phyloP scores from a whole-genome alignment of 64 coral and sea anemone genomes.

The Catalaphyllia jardinei region DNA sequence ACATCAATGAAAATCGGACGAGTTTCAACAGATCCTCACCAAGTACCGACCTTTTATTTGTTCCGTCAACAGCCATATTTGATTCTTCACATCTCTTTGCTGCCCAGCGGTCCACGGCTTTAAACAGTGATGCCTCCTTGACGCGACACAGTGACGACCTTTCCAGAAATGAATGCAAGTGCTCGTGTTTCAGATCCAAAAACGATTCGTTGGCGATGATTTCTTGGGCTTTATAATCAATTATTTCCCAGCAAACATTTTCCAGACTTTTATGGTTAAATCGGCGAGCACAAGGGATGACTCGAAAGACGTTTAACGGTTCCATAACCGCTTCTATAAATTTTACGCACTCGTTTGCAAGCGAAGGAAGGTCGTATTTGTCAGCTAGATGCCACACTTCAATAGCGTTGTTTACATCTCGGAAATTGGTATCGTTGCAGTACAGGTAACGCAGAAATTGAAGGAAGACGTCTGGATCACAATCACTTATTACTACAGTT shows the following conservation, averaged over 20 bases:
- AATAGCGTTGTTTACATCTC: not conserved
- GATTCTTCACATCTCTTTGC: not conserved
- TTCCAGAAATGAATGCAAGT: not conserved
- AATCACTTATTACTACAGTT: not conserved
- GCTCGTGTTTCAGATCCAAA: not conserved
- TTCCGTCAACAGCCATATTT: not conserved
- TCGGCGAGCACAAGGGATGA: not conserved
- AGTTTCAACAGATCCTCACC: not conserved
- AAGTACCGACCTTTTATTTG: not conserved
- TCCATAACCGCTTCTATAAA: not conserved
- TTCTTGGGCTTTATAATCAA: conserved; percentile 1
- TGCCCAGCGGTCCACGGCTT: conserved; percentile 3
- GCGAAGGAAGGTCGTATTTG: conserved; percentile 9
- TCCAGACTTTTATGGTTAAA: not conserved
- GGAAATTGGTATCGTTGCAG: not conserved
- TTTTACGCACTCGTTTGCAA: not conserved
- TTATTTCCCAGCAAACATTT: not conserved
- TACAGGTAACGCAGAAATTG: conserved; percentile 44
- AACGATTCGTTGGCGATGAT: not conserved
- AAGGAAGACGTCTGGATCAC: conserved; percentile 1
- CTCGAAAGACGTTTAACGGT: not conserved
- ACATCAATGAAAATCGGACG: not conserved
- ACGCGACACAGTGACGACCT: not conserved
- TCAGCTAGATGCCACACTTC: not conserved
- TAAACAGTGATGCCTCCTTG: not conserved